Base-by-base conservation (phyloP, 2,113 vertebrate genomes). In the Bos javanicus region DNA sequence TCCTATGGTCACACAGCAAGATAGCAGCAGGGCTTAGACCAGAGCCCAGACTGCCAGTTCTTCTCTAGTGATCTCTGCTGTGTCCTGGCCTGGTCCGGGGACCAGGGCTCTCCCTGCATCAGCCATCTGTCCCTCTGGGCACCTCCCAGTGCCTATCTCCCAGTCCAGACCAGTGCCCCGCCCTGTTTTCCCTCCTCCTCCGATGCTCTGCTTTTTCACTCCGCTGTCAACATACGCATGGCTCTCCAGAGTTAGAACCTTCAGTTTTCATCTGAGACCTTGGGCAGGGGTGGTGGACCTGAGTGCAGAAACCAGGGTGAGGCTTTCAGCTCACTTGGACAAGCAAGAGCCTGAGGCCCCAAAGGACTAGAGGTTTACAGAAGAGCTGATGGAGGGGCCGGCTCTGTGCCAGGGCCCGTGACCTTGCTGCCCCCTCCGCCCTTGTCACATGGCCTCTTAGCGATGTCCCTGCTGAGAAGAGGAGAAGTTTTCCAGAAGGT, bases 81-180 rank as follows among this genome's bases (percentile, higher is more conserved):
- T 39, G 74, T 43, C 62, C 95, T 5, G 6, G 39, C 80, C 36
- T 88, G 3, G 11, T 67, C 81, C 1, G 3, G 60, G 26, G 57
- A 84, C 17, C 39, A 54, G 48, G 46, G 30, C 50, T 81, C 90
- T 96, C 83, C 36, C 17, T 10, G 4, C 33, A 74, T 93, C 60
- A 28, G 43, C 94, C 98, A 93, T 96, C 96, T 97, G 90, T 81
- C 80, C 59, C 62, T 76, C 30, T 8, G 93, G 95, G 94, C 86
- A 91, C 97, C 98, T 95, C 94, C 97, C 33, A n/a, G 57, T 25
- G 83, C 91, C 94, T 97, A 97, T 97, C 98, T 97, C 59, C 54
- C 12, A 16, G 50, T 39, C 92, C 97, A 98, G 98, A 74, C 98
- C 56, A 13, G 11, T 28, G 83, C 96, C 83, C 91, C 97, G 23